Base-by-base conservation (phyloP, 1,140 invertebrate species). In the Calliopsis andreniformis region DNA sequence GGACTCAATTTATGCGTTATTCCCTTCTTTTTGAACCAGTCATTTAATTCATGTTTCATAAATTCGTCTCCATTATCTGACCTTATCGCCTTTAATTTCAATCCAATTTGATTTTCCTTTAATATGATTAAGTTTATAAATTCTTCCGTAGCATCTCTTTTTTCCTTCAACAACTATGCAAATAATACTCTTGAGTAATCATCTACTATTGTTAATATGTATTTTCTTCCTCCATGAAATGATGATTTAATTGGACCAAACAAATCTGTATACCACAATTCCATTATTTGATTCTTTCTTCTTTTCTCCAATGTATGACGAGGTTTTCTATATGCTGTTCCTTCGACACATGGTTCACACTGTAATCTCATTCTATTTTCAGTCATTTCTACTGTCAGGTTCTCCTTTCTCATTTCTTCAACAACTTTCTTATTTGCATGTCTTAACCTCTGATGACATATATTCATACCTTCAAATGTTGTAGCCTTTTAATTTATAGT, bases 101-200 rank as follows among this genome's bases (percentile, higher is more conserved):
- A 30, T 18, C 39, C 53, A 0, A 62, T 66, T n/a, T 66, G 71
- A n/a, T 45, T 75, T 58, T 64, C 55, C 2, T 63, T 63, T 7
- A 59, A 18, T 28, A 25, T 28, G 8, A 63, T 63, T 10, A 63
- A 18, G 3, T 45, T 43, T 20, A 45, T 45, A 1, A 63, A 23
- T 45, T 63, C 14, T 1, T 51, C 35, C n/a, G 49, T n/a, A 12
- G 43, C 16, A 10, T 67, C 45, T 2, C 30, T 39, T 39, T 39
- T 53, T 3, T 67, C 25, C 1, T 53, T 35, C 23, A 53, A n/a
- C 23, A 67, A 39, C 2, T 8, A 3, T 42, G 55, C 49, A 42
- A 67, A 67, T 14, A 67, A n/a, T 10, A 30, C 18, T 12, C 49
- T 51, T 23, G 64, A 47, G 55, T 55, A 55, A 55, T 67, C 49